Evolutionary conservation across 2,888 invertebrate genomes (phyloP).

Genomic region (Cylloceria caligata): DNA sequence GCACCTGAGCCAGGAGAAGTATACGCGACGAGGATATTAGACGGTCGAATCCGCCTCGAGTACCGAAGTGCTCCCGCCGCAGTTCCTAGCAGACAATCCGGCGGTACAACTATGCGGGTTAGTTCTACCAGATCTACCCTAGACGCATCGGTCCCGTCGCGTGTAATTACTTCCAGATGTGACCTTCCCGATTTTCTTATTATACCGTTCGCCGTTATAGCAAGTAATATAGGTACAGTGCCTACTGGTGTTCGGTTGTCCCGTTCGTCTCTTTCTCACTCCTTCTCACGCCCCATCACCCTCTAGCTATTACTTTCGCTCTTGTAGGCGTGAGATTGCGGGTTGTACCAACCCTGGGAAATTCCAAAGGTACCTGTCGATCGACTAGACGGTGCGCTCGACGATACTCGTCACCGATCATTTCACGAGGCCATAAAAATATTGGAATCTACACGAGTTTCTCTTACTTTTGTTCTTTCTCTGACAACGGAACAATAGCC

Average conservation of each 20-base stretch:
- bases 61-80: background rate
- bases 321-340: slow-evolving; percentile 8
- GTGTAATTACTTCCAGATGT: slow-evolving; percentile 81
- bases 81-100: background rate
- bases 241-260: background rate
- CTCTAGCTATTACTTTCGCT: background rate
- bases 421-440: background rate
- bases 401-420: slow-evolving; percentile 49
- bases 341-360: slow-evolving; percentile 6
- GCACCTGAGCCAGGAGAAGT: slow-evolving; percentile 56
- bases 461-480: background rate
- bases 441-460: slow-evolving; percentile 15
- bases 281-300: too few relatives aligned
- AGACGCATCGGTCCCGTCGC: slow-evolving; percentile 30
- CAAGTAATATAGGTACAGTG: background rate
- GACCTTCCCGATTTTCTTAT: slow-evolving; percentile 57
- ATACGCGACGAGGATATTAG: slow-evolving; percentile 38
- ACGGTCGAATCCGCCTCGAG: slow-evolving; percentile 33
- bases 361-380: slow-evolving; percentile 45
- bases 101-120: slow-evolving; percentile 36
- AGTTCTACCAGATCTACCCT: slow-evolving; percentile 12
- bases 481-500: background rate
- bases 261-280: background rate
- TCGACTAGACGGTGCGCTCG: background rate
- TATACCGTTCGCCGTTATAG: slow-evolving; percentile 12